Conservation (phyloP, 2,113 vertebrate genomes). For the Tricholaema leucomelas region DNA sequence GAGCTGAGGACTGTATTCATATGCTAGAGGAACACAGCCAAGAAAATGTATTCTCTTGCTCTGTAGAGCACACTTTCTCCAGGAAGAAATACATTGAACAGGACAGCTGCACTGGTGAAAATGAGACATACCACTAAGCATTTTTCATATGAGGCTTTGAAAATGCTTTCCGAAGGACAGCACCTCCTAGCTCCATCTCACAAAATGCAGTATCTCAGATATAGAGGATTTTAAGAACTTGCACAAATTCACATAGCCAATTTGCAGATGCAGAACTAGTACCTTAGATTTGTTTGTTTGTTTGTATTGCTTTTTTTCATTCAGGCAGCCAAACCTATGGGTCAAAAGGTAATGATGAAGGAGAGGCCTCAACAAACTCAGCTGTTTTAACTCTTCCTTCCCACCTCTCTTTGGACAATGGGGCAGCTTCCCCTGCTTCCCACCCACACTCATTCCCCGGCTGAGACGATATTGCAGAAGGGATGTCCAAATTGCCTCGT, state of each 20-base stretch:
- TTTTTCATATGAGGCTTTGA: not conserved
- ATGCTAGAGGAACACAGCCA: slow-evolving; percentile 23
- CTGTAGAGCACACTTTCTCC: slow-evolving; percentile 37
- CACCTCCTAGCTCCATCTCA: not conserved
- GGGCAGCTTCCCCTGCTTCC: not conserved
- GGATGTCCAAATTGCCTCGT: not conserved
- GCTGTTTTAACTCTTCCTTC: not conserved
- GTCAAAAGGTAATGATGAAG: not conserved
- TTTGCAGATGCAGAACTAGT: not conserved
- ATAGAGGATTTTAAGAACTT: not conserved
- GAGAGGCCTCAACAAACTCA: not conserved
- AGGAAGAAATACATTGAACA: slow-evolving; percentile 52
- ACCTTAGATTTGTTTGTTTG: not conserved
- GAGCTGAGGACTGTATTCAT: not conserved
- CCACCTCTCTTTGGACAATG: fast-evolving
- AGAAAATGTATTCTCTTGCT: slow-evolving; percentile 47
- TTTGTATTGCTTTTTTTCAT: not conserved
- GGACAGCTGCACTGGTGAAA: slow-evolving; percentile 27
- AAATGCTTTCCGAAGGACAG: not conserved
- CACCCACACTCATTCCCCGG: not conserved
- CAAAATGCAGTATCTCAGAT: not conserved
- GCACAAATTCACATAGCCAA: not conserved
- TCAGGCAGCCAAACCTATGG: not conserved
- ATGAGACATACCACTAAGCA: not conserved
- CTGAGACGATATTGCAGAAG: not conserved